These are phyloP conservation scores for Montipora efflorescens DNA, from an alignment of 64 coral and sea anemone genomes.

Conservation along the genomic window DNA sequence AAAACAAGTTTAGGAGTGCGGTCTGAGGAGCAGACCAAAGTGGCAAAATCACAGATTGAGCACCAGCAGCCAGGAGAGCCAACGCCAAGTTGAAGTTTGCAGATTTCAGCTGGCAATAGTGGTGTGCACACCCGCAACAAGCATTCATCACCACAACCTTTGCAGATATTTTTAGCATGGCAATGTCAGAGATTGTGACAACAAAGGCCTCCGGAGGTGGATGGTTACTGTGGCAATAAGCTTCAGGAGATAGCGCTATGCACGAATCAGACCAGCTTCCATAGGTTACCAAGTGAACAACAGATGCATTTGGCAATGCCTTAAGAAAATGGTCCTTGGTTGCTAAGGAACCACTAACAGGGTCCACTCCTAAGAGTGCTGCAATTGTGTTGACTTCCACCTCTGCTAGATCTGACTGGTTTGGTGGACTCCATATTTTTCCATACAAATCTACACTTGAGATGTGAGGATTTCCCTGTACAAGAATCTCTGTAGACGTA, in stretches of 20 bases:
- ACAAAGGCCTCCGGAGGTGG: slow-evolving; percentile 73
- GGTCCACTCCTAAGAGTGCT: slow-evolving; percentile 77
- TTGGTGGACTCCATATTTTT: slow-evolving; percentile 66
- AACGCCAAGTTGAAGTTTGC: slow-evolving; percentile 57
- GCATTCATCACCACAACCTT: slow-evolving; percentile 78
- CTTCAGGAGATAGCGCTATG: slow-evolving; percentile 73
- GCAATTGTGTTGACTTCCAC: slow-evolving; percentile 77
- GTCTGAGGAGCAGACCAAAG: slow-evolving; percentile 88
- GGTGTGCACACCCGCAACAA: slow-evolving; percentile 73
- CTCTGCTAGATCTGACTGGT: slow-evolving; percentile 72
- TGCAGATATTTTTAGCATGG: slow-evolving; percentile 52
- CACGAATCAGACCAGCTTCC: slow-evolving; percentile 76
- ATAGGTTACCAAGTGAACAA: slow-evolving; percentile 78
- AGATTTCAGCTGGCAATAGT: slow-evolving; percentile 72
- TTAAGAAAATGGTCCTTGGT: slow-evolving; percentile 75
- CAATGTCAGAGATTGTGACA: slow-evolving; percentile 62
- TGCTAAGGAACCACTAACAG: slow-evolving; percentile 68
- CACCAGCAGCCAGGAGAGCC: slow-evolving; percentile 81
- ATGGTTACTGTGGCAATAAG: slow-evolving; percentile 3
- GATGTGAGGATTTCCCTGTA: slow-evolving; percentile 81
- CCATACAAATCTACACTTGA: slow-evolving; percentile 65
- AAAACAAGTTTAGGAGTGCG: slow-evolving; percentile 67
- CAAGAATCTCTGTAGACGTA: slow-evolving; percentile 55
- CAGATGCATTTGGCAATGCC: slow-evolving; percentile 51
- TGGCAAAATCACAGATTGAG: slow-evolving; percentile 63